phyloP scores from a whole-genome alignment of 2,113 vertebrate species.

The Zapus hudsonius region DNA sequence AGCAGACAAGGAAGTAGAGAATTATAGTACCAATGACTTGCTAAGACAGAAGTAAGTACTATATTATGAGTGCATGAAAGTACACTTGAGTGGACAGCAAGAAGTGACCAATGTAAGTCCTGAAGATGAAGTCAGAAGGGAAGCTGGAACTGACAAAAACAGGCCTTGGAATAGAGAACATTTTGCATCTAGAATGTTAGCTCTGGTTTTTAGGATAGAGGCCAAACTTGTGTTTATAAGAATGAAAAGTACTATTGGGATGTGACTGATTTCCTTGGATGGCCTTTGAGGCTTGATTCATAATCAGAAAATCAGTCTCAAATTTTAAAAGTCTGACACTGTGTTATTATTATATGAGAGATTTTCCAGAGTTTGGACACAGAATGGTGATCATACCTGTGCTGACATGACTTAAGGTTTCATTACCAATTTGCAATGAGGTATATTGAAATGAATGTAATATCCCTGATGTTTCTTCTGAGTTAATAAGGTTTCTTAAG shows the following conservation, averaged over 20 bases:
- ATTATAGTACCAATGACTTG: not conserved
- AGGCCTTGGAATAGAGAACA: not conserved
- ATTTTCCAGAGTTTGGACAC: not conserved
- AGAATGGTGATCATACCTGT: not conserved
- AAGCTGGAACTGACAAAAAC: not conserved
- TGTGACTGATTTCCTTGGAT: not conserved
- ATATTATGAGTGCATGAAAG: not conserved
- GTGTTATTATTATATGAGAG: not conserved
- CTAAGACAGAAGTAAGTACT: not conserved
- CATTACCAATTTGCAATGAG: not conserved
- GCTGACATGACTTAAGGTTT: not conserved
- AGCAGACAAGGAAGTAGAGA: not conserved
- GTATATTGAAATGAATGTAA: not conserved
- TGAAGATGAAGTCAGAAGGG: not conserved
- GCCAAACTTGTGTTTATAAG: not conserved
- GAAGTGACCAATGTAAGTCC: not conserved
- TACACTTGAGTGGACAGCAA: not conserved
- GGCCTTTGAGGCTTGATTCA: not conserved
- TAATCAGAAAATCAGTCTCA: not conserved
- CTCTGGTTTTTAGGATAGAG: not conserved
- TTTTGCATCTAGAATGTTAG: not conserved
- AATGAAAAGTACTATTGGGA: not conserved
- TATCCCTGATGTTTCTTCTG: not conserved
- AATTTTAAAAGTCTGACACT: not conserved
- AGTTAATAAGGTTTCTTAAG: constrained; percentile 20